Base-by-base conservation (phyloP, 2,797 vertebrate species). In the Danio kyathit region DNA sequence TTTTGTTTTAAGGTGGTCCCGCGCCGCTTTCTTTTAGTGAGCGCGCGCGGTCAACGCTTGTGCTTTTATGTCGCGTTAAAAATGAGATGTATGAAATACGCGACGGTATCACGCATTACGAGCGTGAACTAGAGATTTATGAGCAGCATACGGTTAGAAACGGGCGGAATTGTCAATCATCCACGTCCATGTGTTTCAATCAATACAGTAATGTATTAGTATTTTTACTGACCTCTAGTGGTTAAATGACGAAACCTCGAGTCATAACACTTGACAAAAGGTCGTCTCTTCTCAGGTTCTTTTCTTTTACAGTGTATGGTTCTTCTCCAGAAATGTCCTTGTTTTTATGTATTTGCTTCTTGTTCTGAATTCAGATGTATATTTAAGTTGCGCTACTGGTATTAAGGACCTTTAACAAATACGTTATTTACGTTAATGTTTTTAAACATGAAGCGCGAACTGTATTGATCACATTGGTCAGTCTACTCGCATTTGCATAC, bases 1-100 rank as follows among this genome's bases (percentile, higher is more conserved):
- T 61, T 69, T 70, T 29, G 76, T 59, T 78, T 46, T 41, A 51
- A 59, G 52, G 44, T 46, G 29, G 56, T 54, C 67, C 7, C 13
- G 59, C 48, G 5, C 13, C 9, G 64, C 40, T 69, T 40, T 61
- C 57, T 48, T 54, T 46, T 17, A n/a, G 8, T 13, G 10, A 17
- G 61, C 17, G 48, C 57, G 16, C 8, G 13, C 3, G 48, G 2
- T 54, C 19, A 54, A 16, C 5, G 13, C 48, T 43, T 52, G 12
- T 6, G 9, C 48, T 1, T 51, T 63, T 61, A 13, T 48, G 8
- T 29, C 5, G n/a, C 40, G 46, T 72, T 72, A 2, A 6, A 63
- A 12, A 4, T 5, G 5, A 72, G 13, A 1, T 7, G 11, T 8
- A 49, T 19, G 10, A 40, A 6, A 40, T n/a, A 13, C 46, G 4